Percentiles rank a stretch among this genome's conserved stretches.
phyloP scores from a whole-genome alignment of 2,888 invertebrate genomes.

The Melitaea athalia region DNA sequence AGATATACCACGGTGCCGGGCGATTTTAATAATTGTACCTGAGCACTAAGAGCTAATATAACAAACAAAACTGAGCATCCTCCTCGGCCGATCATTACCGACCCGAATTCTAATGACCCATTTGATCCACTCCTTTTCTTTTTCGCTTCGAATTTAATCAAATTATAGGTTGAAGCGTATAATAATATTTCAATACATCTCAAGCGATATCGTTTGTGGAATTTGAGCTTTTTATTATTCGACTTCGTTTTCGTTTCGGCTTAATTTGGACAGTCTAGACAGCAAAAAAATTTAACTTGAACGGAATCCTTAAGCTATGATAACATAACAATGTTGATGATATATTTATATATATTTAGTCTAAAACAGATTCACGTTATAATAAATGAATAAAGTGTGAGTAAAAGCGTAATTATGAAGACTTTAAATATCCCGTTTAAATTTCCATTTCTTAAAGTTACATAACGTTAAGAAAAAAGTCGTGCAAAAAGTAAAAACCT shows the following conservation, averaged over 20 bases:
- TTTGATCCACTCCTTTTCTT: conserved; percentile 74
- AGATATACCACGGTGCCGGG: conserved; percentile 40
- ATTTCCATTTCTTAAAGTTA: conserved; percentile 19
- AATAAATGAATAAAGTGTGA: neutral
- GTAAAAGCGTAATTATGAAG: neutral
- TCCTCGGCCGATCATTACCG: conserved; percentile 75
- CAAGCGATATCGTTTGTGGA: conserved; percentile 76
- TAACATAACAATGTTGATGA: conserved; percentile 4
- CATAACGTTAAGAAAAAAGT: conserved; percentile 25
- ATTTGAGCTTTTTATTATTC: conserved; percentile 77
- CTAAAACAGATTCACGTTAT: neutral
- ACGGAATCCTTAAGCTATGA: conserved; percentile 40
- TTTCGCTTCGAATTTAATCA: conserved; percentile 77
- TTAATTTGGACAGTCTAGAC: conserved; percentile 77
- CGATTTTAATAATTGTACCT: conserved; percentile 60
- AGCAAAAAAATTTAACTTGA: conserved; percentile 56
- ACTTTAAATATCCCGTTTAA: conserved; percentile 13
- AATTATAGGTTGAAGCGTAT: conserved; percentile 80
- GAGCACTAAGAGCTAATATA: conserved; percentile 60
- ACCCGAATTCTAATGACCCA: conserved; percentile 78
- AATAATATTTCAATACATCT: conserved; percentile 80
- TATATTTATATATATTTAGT: neutral
- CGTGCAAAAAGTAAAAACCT: conserved; percentile 33
- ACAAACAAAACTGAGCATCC: conserved; percentile 65
- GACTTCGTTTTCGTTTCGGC: conserved; percentile 66